Evolutionary conservation across 2,113 vertebrate genomes (phyloP).

Genomic region (Brienomyrus longianalis): DNA sequence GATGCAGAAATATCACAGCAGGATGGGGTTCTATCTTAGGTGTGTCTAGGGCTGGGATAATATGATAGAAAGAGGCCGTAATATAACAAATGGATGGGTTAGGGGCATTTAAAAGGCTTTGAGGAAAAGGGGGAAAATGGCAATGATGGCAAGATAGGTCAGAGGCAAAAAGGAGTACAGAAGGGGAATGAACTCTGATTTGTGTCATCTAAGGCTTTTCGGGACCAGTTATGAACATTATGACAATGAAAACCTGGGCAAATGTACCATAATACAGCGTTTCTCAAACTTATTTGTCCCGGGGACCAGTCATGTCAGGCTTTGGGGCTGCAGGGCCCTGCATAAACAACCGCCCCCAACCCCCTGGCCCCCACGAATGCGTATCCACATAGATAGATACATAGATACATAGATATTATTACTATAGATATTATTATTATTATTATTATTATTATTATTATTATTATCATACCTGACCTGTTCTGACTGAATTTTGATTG

Average conservation of each 20-base stretch:
- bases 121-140: neutral
- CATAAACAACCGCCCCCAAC: too few species aligned
- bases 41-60: conserved; percentile 48
- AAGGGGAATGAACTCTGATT: neutral
- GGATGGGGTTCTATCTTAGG: conserved; percentile 50
- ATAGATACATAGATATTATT: too few species aligned
- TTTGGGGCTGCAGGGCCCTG: too few species aligned
- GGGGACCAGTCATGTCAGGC: too few species aligned
- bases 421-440: too few species aligned
- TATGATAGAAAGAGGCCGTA: conserved; percentile 32
- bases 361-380: too few species aligned
- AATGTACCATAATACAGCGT: neutral
- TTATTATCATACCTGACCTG: too few species aligned
- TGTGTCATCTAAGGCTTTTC: neutral
- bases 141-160: neutral
- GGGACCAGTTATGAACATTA: neutral
- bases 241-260: neutral
- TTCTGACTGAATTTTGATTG: too few species aligned
- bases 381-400: too few species aligned
- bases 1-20: conserved; percentile 18
- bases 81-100: neutral
- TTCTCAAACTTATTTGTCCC: too few species aligned
- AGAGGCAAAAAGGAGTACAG: neutral
- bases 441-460: too few species aligned
- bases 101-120: neutral